Conservation (phyloP, 2,888 invertebrate genomes). For the Cephus nigrinus region DNA sequence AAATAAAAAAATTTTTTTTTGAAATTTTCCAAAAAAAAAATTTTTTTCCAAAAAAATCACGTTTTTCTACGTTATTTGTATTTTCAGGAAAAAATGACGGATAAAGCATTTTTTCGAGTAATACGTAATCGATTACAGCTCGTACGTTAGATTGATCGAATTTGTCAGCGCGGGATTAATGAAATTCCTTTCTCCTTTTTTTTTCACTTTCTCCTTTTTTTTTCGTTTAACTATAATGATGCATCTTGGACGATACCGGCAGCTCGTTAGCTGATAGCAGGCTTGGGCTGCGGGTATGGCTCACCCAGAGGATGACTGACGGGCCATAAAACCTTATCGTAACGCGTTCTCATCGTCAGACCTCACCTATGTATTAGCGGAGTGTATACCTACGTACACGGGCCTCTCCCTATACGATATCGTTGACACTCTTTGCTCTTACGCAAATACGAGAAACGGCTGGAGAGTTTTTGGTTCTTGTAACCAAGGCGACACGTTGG, state of each 20-base stretch:
- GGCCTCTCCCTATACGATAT: conserved; percentile 46
- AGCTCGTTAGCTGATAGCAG: conserved; percentile 16
- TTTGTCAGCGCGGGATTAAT: neutral
- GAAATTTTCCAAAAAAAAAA: no score
- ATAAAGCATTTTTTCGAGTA: neutral
- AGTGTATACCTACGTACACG: conserved; percentile 41
- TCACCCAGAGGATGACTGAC: conserved; percentile 50
- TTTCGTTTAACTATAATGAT: neutral
- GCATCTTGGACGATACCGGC: neutral
- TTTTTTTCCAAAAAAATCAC: no score
- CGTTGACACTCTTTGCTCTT: conserved; percentile 42
- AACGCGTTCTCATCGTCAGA: conserved; percentile 32
- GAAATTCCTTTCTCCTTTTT: neutral
- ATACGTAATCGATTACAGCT: neutral
- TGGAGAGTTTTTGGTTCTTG: conserved; percentile 23
- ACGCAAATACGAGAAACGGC: conserved; percentile 57
- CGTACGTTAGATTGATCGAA: neutral
- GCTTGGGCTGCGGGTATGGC: neutral
- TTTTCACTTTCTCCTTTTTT: neutral
- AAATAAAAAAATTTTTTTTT: neutral
- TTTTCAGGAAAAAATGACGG: neutral
- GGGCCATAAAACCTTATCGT: conserved; percentile 61
- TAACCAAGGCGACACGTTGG: neutral
- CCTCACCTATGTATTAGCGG: neutral
- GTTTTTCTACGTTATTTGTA: no score